These are phyloP conservation scores for Capromys pilorides DNA, from an alignment of 2,797 vertebrate genomes.

Conservation along the genomic window DNA sequence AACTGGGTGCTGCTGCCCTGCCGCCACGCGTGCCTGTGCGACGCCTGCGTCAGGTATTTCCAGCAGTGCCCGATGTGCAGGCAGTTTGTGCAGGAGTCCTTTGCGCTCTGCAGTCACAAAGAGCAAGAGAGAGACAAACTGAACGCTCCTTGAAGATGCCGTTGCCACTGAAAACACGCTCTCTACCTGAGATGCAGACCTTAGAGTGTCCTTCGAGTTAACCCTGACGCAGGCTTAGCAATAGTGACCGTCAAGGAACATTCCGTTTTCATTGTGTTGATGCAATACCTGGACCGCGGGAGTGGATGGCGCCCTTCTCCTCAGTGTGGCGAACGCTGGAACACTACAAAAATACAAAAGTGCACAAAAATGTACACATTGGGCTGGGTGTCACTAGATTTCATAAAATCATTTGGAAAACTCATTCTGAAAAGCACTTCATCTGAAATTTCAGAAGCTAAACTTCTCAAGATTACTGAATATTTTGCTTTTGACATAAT, in stretches of 20 bases:
- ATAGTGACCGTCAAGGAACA: neutral
- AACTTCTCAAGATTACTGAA: constrained; percentile 31
- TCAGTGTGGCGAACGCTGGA: constrained; percentile 6
- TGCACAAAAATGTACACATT: constrained; percentile 35
- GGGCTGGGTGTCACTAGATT: constrained; percentile 55
- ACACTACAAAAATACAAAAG: constrained; percentile 24
- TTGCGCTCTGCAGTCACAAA: constrained; percentile 87
- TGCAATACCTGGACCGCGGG: neutral
- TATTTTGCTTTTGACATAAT: constrained; percentile 26
- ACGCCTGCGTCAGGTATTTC: constrained; percentile 91
- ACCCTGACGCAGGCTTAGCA: constrained; percentile 30
- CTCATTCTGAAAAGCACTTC: constrained; percentile 32
- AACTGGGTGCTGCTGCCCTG: constrained; percentile 96
- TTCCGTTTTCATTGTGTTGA: constrained; percentile 32
- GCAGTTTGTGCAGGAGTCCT: constrained; percentile 94
- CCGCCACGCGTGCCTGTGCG: constrained; percentile 93
- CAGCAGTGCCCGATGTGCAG: constrained; percentile 97
- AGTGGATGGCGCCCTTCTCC: constrained; percentile 45
- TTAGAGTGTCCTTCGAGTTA: constrained; percentile 44
- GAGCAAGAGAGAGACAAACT: constrained; percentile 79
- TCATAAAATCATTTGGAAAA: constrained; percentile 39
- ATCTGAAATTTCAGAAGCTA: constrained; percentile 13
- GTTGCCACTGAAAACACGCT: neutral
- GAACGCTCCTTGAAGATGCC: constrained; percentile 64
- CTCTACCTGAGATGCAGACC: constrained; percentile 63